Base-by-base conservation (phyloP, 1,140 invertebrate species). In the Diplogasteroides magnus region DNA sequence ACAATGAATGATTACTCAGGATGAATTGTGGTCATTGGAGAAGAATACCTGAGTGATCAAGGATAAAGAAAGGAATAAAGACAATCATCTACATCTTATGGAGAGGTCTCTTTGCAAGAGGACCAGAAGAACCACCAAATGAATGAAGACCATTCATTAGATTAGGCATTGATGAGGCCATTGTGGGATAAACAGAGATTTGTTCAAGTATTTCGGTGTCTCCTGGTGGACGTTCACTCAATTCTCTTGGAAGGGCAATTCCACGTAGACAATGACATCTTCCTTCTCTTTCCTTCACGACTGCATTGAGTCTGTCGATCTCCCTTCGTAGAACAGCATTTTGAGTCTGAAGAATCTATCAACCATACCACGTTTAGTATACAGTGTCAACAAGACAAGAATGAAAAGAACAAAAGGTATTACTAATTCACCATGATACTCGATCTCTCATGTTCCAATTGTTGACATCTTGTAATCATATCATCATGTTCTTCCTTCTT, bases 401-500 rank as follows among this genome's bases (percentile, higher is more conserved):
- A 68, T 65, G 68, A 58, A 71, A 48, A 28, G 27, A 72, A 14
- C 31, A 28, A n/a, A 37, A 29, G 57, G 3, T 60, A 6, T 56
- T 61, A 37, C 19, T 31, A 65, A 60, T 69, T 74, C 19, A 75
- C 74, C 67, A 66, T 31, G 27, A 75, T 26, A 15, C 62, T 48
- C 3, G 63, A 58, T 55, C 74, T 75, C 23, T 75, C 74, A n/a
- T 73, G 69, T 28, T 75, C 74, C 29, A 75, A 56, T 14, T 57
- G 60, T 28, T 75, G 74, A 23, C 74, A 73, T 67, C 73, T 63
- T 27, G 60, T 59, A 26, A 75, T 64, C 74, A 75, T 75, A 31
- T 75, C 74, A 61, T 75, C 74, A 57, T 75, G 74, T 48, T 75
- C 74, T 48, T 75, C 74, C 72, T 75, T 75, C 73, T 75, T 75